Conservation (phyloP, 2,888 invertebrate species). For the Nasonovia ribisnigri region DNA sequence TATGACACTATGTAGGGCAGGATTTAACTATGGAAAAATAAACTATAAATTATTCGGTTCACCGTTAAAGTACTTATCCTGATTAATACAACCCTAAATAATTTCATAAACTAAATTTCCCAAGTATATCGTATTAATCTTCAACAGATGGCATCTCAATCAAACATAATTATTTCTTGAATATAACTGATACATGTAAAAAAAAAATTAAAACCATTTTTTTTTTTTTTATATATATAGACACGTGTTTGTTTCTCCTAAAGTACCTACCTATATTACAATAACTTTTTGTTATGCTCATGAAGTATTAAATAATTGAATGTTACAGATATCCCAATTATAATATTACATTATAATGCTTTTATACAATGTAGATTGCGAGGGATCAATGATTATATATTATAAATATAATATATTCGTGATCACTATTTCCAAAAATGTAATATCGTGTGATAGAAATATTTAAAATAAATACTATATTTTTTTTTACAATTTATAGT, state of each 20-base stretch:
- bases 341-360: background rate
- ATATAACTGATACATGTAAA: background rate
- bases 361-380: background rate
- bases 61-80: background rate
- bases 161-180: background rate
- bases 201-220: background rate
- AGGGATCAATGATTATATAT: background rate
- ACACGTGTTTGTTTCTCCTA: background rate
- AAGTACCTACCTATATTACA: background rate
- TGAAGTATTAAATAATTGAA: background rate
- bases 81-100: background rate
- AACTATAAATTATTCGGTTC: background rate
- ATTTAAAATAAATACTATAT: background rate
- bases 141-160: background rate
- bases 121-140: background rate
- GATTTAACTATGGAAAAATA: constrained; percentile 20
- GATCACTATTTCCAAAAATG: background rate
- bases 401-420: background rate
- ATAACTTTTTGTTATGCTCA: background rate
- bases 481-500: background rate
- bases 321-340: background rate
- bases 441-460: background rate
- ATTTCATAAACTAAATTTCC: background rate
- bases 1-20: background rate
- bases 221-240: background rate